phyloP scores from a whole-genome alignment of 2,888 invertebrate species.

The Dendrolimus houi region DNA sequence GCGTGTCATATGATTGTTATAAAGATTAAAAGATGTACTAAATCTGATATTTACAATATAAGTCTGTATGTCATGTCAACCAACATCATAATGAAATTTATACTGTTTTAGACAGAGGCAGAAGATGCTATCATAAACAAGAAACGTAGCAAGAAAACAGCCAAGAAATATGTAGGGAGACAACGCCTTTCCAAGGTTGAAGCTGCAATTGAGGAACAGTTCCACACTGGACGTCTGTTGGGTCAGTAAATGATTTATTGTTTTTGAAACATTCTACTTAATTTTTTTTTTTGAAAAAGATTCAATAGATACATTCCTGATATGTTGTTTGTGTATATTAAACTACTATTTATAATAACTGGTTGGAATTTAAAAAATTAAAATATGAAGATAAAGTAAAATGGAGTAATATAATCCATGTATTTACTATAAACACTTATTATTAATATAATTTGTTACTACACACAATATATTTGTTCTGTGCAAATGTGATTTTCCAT shows the following conservation, averaged over 20 bases:
- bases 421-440: too few species aligned
- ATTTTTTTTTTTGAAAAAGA: neutral
- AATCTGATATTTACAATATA: conserved; percentile 16
- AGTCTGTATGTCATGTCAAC: neutral
- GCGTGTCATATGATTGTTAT: conserved; percentile 77
- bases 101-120: conserved; percentile 83
- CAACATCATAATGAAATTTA: neutral
- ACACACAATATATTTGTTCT: too few species aligned
- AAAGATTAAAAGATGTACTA: conserved; percentile 20
- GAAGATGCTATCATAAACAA: conserved; percentile 96
- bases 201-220: conserved; percentile 95
- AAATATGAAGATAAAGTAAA: too few species aligned
- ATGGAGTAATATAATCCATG: too few species aligned
- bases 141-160: conserved; percentile 94
- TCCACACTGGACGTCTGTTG: conserved; percentile 95
- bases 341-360: too few species aligned
- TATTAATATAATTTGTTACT: too few species aligned
- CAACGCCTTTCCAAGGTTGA: conserved; percentile 97
- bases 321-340: too few species aligned
- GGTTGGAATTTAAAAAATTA: too few species aligned
- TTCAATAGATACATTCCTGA: too few species aligned
- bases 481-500: too few species aligned
- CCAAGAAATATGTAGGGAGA: conserved; percentile 93
- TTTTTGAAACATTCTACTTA: neutral
- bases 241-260: conserved; percentile 76